Evolutionary conservation across 1,140 invertebrate genomes (phyloP).

Genomic region (Bombus picipes): DNA sequence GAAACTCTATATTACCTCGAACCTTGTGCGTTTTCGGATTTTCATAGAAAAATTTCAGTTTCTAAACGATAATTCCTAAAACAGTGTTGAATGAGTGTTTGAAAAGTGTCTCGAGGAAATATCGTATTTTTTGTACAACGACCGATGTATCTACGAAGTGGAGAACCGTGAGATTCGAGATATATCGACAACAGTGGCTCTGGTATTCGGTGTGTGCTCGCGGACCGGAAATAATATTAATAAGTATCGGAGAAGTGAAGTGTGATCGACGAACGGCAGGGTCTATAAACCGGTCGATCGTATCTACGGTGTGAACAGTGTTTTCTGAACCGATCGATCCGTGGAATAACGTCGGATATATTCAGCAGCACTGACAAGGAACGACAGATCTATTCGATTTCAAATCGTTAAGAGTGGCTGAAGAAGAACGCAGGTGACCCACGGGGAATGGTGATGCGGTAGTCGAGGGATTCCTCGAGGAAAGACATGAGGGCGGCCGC

Average conservation of each 20-base stretch:
- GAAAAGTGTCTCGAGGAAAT: constrained; percentile 28
- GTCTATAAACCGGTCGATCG: constrained; percentile 31
- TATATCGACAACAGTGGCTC: constrained; percentile 39
- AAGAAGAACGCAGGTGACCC: constrained; percentile 44
- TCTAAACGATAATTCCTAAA: background rate
- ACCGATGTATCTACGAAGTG: constrained; percentile 28
- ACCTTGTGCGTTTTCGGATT: no score
- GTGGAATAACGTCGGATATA: constrained; percentile 12
- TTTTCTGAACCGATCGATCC: background rate
- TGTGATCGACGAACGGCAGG: constrained; percentile 27
- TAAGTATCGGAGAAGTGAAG: constrained; percentile 52
- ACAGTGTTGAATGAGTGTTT: background rate
- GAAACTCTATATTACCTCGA: background rate
- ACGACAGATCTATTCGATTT: constrained; percentile 2
- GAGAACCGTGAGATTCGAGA: constrained; percentile 41
- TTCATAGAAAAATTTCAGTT: background rate
- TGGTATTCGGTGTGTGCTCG: constrained; percentile 59
- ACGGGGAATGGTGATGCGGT: constrained; percentile 82
- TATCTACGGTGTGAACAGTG: constrained; percentile 56
- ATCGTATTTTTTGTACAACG: background rate
- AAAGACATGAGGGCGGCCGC: constrained; percentile 83
- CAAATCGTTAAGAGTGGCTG: constrained; percentile 47
- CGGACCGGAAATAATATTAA: constrained; percentile 46
- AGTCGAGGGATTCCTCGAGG: constrained; percentile 80
- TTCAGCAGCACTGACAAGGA: background rate